Percentiles rank a stretch among this genome's conserved stretches.
phyloP scores from a whole-genome alignment of 64 coral and sea anemone species.

The Pachyseris speciosa region DNA sequence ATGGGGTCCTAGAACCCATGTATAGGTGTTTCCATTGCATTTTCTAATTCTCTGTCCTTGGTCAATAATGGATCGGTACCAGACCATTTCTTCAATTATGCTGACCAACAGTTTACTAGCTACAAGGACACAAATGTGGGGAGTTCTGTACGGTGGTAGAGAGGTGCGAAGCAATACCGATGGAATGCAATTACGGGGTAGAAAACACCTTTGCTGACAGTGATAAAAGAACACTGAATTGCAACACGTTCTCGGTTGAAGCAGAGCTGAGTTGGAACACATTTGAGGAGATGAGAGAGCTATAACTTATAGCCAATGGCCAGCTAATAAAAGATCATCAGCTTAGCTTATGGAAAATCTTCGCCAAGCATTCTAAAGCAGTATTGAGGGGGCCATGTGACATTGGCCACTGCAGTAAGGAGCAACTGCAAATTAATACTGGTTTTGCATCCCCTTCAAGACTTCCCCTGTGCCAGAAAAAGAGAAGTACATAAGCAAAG shows the following conservation, averaged over 20 bases:
- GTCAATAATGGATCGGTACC: slow-evolving; percentile 39
- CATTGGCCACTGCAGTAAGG: too few relatives aligned
- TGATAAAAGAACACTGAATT: not conserved
- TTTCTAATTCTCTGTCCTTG: too few relatives aligned
- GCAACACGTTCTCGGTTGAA: not conserved
- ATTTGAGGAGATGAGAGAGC: slow-evolving; percentile 33
- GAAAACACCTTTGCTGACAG: not conserved
- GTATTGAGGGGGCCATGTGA: not conserved
- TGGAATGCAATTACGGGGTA: too few relatives aligned
- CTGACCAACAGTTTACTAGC: too few relatives aligned
- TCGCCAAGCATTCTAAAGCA: too few relatives aligned
- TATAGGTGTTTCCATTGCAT: not conserved
- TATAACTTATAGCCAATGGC: slow-evolving; percentile 45
- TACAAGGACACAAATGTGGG: too few relatives aligned
- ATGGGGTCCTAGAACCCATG: too few relatives aligned
- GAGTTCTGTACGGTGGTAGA: slow-evolving; percentile 16
- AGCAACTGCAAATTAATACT: too few relatives aligned
- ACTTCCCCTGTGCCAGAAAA: too few relatives aligned
- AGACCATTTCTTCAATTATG: too few relatives aligned
- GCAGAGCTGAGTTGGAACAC: not conserved
- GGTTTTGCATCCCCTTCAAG: too few relatives aligned
- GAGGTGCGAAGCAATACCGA: not conserved
- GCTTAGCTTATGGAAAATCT: not conserved
- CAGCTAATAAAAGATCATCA: not conserved
- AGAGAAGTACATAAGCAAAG: too few relatives aligned